Conservation (phyloP, 2,888 invertebrate species). For the Idaea biselata region DNA sequence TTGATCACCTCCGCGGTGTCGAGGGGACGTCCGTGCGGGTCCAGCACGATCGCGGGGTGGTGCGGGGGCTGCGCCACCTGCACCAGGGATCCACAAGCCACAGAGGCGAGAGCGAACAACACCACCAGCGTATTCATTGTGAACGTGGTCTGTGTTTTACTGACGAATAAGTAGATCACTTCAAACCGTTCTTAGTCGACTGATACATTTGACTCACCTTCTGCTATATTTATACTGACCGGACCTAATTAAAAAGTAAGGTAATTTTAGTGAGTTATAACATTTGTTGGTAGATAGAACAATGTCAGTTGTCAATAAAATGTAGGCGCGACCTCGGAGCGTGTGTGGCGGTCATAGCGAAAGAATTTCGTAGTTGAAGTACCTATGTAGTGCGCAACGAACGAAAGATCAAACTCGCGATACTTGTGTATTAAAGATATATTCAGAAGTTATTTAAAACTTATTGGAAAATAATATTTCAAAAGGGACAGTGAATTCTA, state of each 20-base stretch:
- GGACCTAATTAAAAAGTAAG: slow-evolving; percentile 73
- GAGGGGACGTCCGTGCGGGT: slow-evolving; percentile 71
- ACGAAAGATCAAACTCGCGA: slow-evolving; percentile 38
- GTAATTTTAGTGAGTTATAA: slow-evolving; percentile 40
- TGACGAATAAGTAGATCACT: slow-evolving; percentile 63
- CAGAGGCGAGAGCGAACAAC: slow-evolving; percentile 82
- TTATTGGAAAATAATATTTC: no score
- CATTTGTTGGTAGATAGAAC: slow-evolving; percentile 55
- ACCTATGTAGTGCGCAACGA: slow-evolving; percentile 68
- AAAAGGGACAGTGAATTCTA: no score
- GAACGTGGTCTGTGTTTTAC: slow-evolving; percentile 53
- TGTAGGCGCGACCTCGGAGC: slow-evolving; percentile 60
- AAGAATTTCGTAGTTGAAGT: slow-evolving; percentile 67
- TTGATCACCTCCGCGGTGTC: slow-evolving; percentile 75
- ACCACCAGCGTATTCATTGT: slow-evolving; percentile 77
- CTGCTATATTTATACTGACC: slow-evolving; percentile 68
- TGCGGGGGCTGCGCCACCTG: slow-evolving; percentile 70
- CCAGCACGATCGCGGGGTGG: slow-evolving; percentile 70
- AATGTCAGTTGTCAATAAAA: slow-evolving; percentile 73
- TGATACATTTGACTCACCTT: slow-evolving; percentile 49
- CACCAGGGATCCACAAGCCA: slow-evolving; percentile 78
- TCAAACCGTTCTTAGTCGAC: slow-evolving; percentile 58
- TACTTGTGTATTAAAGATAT: slow-evolving; percentile 12
- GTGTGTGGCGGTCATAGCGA: slow-evolving; percentile 59
- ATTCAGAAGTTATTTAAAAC: no score